Conservation (phyloP, 1,140 invertebrate species). For the Drosophila santomea region DNA sequence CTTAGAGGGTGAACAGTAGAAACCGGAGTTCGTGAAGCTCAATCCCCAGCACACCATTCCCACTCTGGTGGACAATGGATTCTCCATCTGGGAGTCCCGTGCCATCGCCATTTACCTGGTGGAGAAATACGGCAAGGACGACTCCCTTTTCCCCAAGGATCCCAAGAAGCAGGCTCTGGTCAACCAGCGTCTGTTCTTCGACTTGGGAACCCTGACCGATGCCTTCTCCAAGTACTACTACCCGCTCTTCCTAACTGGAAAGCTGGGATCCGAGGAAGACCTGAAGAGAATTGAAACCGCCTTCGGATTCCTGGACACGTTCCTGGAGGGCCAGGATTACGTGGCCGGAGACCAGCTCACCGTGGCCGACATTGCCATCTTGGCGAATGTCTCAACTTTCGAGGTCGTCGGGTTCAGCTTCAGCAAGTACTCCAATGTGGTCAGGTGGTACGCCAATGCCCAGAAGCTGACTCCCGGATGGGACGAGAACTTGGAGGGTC, state of each 20-base stretch:
- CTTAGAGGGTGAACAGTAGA: constrained; percentile 87
- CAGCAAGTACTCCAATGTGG: too few species aligned
- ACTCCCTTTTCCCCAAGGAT: constrained; percentile 87
- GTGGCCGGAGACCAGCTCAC: too few species aligned
- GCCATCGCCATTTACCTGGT: constrained; percentile 67
- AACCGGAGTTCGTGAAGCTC: constrained; percentile 86
- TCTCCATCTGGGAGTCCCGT: constrained; percentile 69
- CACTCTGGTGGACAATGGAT: constrained; percentile 59
- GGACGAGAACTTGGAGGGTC: too few species aligned
- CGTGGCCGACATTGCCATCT: too few species aligned
- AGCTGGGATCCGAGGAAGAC: constrained; percentile 86
- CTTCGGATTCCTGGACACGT: too few species aligned
- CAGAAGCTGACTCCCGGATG: too few species aligned
- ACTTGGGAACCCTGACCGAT: constrained; percentile 84
- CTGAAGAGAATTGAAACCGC: constrained; percentile 87
- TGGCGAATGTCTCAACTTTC: too few species aligned
- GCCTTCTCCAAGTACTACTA: constrained; percentile 87
- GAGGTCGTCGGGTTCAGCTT: too few species aligned
- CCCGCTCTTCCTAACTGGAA: constrained; percentile 87
- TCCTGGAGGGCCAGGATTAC: too few species aligned
- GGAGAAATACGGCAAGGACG: constrained; percentile 79
- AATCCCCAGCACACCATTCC: constrained; percentile 82
- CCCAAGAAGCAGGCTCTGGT: constrained; percentile 61
- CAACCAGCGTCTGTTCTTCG: constrained; percentile 87
- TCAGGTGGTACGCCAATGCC: too few species aligned